A percentile compares a stretch with the other conserved stretches of the same genome.
Conservation (phyloP, 2,113 vertebrate species). For the Mustelus asterias region DNA sequence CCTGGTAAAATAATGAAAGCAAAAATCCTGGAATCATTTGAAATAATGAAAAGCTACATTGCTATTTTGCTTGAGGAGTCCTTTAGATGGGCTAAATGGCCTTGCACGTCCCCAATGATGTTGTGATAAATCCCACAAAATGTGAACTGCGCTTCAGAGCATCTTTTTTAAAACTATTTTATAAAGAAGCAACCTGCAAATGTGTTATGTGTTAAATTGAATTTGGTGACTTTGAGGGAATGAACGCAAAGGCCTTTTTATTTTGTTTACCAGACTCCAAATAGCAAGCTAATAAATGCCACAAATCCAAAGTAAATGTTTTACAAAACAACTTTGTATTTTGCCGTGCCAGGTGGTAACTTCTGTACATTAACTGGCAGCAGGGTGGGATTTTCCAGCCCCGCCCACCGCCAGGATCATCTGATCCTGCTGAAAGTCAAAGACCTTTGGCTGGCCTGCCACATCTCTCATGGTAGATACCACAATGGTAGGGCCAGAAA, state of each 20-base stretch:
- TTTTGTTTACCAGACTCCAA: not conserved
- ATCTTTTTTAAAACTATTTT: not conserved
- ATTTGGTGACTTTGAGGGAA: not conserved
- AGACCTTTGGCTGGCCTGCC: too few species aligned
- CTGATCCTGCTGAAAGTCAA: too few species aligned
- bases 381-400: too few species aligned
- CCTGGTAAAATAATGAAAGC: not conserved
- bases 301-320: not conserved
- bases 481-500: too few species aligned
- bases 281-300: not conserved
- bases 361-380: not conserved
- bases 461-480: too few species aligned
- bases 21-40: not conserved
- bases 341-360: not conserved
- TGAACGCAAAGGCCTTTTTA: not conserved
- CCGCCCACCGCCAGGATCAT: too few species aligned
- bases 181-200: not conserved
- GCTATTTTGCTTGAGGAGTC: not conserved
- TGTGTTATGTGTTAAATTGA: not conserved
- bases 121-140: not conserved
- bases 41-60: not conserved
- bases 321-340: not conserved
- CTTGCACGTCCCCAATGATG: not conserved
- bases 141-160: not conserved
- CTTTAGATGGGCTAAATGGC: not conserved